Conservation (phyloP, 2,113 vertebrate genomes). For the Bubo bubo region DNA sequence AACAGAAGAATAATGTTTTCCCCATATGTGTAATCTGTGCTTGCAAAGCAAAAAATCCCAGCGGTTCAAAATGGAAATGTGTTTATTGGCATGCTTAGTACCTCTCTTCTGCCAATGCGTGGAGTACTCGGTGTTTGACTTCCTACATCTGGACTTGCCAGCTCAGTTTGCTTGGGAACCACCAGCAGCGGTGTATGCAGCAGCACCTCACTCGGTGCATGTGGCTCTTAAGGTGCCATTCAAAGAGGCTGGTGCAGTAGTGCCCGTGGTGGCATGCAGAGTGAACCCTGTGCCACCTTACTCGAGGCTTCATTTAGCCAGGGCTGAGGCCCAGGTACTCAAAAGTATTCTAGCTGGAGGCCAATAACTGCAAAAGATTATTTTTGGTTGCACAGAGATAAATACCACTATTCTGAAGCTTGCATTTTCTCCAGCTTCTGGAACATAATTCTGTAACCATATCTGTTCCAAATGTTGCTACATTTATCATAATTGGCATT, state of each 20-base stretch:
- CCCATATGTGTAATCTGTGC: neutral
- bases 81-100: neutral
- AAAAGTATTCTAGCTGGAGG: neutral
- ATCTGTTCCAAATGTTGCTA: neutral
- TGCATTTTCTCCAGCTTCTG: neutral
- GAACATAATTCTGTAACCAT: neutral
- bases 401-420: neutral
- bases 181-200: neutral
- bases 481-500: neutral
- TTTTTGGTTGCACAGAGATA: neutral
- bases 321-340: neutral
- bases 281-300: neutral
- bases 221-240: neutral
- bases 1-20: neutral
- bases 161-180: neutral
- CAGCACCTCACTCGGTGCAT: fast-evolving
- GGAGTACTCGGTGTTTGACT: neutral
- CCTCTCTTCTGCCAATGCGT: neutral
- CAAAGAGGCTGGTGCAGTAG: neutral
- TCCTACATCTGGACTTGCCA: neutral
- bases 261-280: fast-evolving
- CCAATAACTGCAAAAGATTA: neutral
- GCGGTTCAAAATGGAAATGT: neutral
- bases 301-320: neutral
- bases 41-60: constrained; percentile 11